A percentile compares a stretch with the other conserved stretches of the same genome.
Evolutionary conservation across 2,113 vertebrate species (phyloP).

Genomic region (Odobenus rosmarus): DNA sequence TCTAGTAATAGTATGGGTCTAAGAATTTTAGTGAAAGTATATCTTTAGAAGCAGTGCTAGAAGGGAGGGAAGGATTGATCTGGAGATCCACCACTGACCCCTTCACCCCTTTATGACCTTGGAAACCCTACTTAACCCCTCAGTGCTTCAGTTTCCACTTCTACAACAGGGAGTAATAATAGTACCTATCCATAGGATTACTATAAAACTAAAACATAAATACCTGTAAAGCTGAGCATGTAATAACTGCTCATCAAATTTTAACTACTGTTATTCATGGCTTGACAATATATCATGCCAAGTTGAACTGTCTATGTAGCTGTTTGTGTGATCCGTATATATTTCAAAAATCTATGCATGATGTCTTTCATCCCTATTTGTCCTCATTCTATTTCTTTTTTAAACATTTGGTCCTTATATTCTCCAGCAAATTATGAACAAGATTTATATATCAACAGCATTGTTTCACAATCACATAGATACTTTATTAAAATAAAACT

Average conservation of each 20-base stretch:
- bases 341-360: not conserved
- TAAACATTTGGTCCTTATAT: not conserved
- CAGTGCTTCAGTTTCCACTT: not conserved
- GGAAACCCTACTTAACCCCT: not conserved
- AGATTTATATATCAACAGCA: not conserved
- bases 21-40: not conserved
- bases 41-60: not conserved
- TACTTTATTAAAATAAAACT: slow-evolving; percentile 23
- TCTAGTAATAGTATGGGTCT: not conserved
- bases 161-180: not conserved
- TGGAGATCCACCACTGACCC: not conserved
- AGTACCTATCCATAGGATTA: not conserved
- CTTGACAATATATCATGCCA: not conserved
- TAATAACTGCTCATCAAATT: not conserved
- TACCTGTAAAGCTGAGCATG: not conserved
- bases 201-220: not conserved
- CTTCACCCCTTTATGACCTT: not conserved
- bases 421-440: not conserved
- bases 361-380: not conserved
- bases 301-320: not conserved
- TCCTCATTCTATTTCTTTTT: not conserved
- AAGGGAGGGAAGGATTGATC: not conserved
- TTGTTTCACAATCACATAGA: not conserved
- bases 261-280: not conserved
- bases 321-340: not conserved